Percentiles rank a stretch among this genome's conserved stretches.
Conservation (phyloP, 2,797 vertebrate species). For the Buceros bicornis region DNA sequence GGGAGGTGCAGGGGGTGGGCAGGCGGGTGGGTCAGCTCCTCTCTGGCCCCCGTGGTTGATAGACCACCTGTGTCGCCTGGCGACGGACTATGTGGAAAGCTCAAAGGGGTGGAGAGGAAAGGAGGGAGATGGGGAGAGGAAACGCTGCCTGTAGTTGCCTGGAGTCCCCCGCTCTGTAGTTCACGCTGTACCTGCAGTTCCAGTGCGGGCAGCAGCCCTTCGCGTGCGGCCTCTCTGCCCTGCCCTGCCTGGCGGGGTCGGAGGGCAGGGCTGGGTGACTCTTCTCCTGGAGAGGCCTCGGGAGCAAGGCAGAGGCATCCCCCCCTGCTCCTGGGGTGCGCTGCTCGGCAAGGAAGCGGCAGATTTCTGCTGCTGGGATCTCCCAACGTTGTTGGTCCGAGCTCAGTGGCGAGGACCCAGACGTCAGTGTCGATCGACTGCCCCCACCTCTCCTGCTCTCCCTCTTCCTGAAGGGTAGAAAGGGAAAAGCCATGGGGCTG, state of each 20-base stretch:
- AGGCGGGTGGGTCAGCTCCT: background rate
- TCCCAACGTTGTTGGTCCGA: background rate
- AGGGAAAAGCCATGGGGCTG: conserved; percentile 49
- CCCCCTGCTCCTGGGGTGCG: background rate
- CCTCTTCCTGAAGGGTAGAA: conserved; percentile 10
- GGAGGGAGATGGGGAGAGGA: background rate
- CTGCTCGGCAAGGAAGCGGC: background rate
- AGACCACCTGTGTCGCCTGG: fast-evolving
- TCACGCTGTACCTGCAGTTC: background rate
- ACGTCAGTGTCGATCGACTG: background rate
- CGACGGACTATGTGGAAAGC: fast-evolving
- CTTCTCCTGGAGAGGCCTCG: background rate
- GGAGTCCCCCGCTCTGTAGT: background rate
- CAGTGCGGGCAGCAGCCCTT: background rate
- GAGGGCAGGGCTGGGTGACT: background rate
- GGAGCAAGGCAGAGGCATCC: background rate
- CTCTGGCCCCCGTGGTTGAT: background rate
- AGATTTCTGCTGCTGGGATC: background rate
- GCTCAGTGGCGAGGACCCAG: background rate
- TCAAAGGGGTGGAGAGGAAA: background rate
- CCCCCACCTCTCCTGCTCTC: background rate
- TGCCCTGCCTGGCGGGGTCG: background rate
- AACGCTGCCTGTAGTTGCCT: background rate
- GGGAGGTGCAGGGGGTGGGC: conserved; percentile 93
- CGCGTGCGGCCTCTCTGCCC: fast-evolving